Evolutionary conservation across 2,888 invertebrate genomes (phyloP), one percentile per base, ranked within the genome.

Genomic region (Eupithecia dodoneata): DNA sequence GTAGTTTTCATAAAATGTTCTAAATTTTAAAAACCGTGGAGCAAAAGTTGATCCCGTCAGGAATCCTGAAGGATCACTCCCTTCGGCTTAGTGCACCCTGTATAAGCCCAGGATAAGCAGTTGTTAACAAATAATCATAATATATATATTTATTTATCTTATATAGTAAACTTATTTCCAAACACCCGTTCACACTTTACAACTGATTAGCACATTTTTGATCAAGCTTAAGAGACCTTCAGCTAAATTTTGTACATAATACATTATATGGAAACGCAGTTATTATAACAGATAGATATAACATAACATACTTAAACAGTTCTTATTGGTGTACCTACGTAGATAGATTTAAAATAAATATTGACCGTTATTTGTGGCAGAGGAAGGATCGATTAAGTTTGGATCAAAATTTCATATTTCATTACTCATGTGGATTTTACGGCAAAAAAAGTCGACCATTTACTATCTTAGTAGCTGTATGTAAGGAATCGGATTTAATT

Each of bases 131-230:
- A 66, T 66, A 66, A 42, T 65, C 65, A 12, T 65, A 65, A 2
- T 65, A 13, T 41, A 41, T 30, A 30, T 65, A 63, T 63, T 30
- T 30, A 0, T 41, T 41, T 41, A 41, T 65, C 65, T 41, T 9
- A n/a, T 15, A 42, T 66, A 66, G 30, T 15, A 5, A 66, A 15
- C 3, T 41, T 66, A 66, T 41, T 42, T 66, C 42, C 30, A 13
- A 42, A 42, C 42, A 66, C 66, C 41, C 15, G 42, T 42, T 66
- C 18, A 42, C 66, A 66, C 66, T 6, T 66, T 42, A 6, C 66
- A 66, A 66, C 66, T 66, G 41, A 66, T 66, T 66, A 66, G 42
- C 66, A 71, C 30, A 52, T 71, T 13, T 42, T 66, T 42, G 7
- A 66, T 41, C 42, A 41, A 42, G 66, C 66, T 66, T 42, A 42